Evolutionary conservation across 1,140 invertebrate genomes (phyloP).

Genomic region (Zaprionus africanus): DNA sequence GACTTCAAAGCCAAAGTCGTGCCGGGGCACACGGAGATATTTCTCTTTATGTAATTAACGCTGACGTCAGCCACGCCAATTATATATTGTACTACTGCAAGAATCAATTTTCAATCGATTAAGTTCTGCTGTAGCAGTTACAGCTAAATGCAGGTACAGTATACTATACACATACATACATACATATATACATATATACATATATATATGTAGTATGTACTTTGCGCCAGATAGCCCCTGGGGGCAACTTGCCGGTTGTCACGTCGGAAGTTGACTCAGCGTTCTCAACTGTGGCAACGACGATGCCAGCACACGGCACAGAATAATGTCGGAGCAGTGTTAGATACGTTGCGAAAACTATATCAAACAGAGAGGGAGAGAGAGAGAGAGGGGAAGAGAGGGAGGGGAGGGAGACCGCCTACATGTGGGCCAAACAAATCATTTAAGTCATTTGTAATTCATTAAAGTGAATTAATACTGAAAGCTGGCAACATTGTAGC

Average conservation of each 20-base stretch:
- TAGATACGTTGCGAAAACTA: constrained; percentile 9
- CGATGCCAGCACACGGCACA: neutral
- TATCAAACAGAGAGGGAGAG: neutral
- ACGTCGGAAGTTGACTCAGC: constrained; percentile 70
- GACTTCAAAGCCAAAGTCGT: constrained; percentile 48
- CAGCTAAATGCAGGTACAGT: constrained; percentile 16
- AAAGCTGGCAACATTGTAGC: constrained; percentile 35
- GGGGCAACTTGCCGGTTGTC: constrained; percentile 42
- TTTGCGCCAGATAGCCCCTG: constrained; percentile 13
- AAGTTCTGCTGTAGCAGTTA: constrained; percentile 38
- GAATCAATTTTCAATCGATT: constrained; percentile 81
- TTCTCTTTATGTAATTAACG: constrained; percentile 68
- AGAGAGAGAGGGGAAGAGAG: neutral
- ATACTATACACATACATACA: constrained; percentile 15
- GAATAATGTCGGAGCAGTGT: neutral
- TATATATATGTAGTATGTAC: constrained; percentile 12
- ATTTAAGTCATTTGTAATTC: constrained; percentile 80
- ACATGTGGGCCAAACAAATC: constrained; percentile 56
- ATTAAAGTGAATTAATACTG: constrained; percentile 67
- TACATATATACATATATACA: constrained; percentile 9
- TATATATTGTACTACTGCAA: constrained; percentile 59
- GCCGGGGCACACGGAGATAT: constrained; percentile 53
- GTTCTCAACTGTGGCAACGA: constrained; percentile 1
- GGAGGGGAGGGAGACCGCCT: neutral
- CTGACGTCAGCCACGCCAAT: constrained; percentile 71